These are phyloP conservation scores for Heliconius ismenius DNA, from an alignment of 2,888 invertebrate genomes.

Conservation along the genomic window DNA sequence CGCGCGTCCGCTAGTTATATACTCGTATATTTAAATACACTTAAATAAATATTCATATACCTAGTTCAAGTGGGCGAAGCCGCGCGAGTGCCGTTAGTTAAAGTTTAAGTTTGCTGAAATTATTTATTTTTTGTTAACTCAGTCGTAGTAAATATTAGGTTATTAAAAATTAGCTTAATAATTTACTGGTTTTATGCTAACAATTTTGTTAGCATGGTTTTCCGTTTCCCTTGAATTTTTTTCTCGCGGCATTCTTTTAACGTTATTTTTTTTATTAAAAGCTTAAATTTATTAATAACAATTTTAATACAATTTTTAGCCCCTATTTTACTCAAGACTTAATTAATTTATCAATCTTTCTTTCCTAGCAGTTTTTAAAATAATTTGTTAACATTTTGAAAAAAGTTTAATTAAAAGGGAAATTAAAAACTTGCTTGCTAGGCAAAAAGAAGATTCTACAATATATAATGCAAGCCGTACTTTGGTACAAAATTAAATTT, in stretches of 20 bases:
- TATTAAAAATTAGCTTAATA: neutral
- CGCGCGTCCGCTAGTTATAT: too few species aligned
- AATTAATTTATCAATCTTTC: too few species aligned
- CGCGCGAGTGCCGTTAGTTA: too few species aligned
- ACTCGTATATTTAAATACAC: too few species aligned
- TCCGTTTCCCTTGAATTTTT: neutral
- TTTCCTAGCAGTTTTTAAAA: neutral
- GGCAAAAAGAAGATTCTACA: neutral
- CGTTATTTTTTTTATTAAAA: neutral
- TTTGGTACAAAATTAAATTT: constrained; percentile 1
- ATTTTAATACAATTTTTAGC: neutral
- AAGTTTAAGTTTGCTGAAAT: neutral
- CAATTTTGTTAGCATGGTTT: neutral
- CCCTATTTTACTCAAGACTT: neutral
- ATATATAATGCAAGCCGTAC: neutral
- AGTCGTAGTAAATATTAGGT: neutral
- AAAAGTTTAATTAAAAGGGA: neutral
- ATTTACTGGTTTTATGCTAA: too few species aligned
- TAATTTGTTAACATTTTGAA: neutral
- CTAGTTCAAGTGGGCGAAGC: too few species aligned
- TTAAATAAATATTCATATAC: too few species aligned
- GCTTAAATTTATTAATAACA: neutral
- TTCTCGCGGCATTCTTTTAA: too few species aligned
- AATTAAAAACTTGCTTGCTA: constrained; percentile 5
- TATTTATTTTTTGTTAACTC: neutral